A percentile compares a stretch with the other conserved stretches of the same genome.
These are phyloP conservation scores for Halictus quadricinctus DNA, from an alignment of 2,888 invertebrate genomes.

Conservation along the genomic window DNA sequence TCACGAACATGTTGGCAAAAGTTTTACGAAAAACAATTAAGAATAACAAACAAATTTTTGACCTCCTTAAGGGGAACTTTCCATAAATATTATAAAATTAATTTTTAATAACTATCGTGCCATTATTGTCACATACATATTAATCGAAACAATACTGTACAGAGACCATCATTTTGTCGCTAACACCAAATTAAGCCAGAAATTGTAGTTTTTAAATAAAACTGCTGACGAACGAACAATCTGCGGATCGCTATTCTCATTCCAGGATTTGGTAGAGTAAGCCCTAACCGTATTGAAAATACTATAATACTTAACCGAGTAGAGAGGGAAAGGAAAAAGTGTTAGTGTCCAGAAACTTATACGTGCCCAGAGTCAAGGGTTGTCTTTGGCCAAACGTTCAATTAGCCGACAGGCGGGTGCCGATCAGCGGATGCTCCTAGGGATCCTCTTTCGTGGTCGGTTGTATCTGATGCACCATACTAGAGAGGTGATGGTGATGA, in stretches of 20 bases:
- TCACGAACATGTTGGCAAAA: no score
- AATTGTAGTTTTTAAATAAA: not conserved
- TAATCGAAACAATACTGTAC: no score
- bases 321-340: not conserved
- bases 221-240: not conserved
- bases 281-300: slow-evolving; percentile 9
- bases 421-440: slow-evolving; percentile 58
- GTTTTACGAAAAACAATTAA: no score
- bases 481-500: slow-evolving; percentile 82
- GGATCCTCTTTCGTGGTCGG: slow-evolving; percentile 80
- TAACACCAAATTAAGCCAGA: not conserved
- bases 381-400: slow-evolving; percentile 24
- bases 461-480: slow-evolving; percentile 79
- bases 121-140: no score
- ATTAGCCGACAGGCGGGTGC: slow-evolving; percentile 9
- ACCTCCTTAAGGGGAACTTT: no score
- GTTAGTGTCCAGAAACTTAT: slow-evolving; percentile 34
- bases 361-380: slow-evolving; percentile 43
- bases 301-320: slow-evolving; percentile 17
- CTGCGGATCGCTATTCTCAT: not conserved
- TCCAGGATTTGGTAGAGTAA: not conserved
- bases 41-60: no score
- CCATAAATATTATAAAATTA: no score
- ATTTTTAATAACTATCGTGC: no score
- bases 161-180: not conserved